These are phyloP conservation scores for Leptodirus hochenwartii DNA, from an alignment of 2,888 invertebrate species.

Conservation along the genomic window DNA sequence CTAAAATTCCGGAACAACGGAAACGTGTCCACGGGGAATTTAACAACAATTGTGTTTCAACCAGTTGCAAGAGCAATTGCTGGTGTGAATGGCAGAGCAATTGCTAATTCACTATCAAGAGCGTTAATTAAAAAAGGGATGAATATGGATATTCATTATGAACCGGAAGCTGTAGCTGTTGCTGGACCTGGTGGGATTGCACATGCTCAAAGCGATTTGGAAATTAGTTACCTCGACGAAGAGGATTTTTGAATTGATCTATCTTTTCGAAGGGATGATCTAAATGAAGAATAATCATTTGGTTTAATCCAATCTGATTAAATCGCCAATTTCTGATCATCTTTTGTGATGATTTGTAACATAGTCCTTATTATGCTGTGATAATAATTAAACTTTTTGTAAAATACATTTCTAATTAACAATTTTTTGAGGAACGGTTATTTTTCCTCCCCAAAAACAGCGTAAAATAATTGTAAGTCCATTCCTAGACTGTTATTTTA, in stretches of 20 bases:
- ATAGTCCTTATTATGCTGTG: no score
- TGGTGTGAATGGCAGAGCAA: slow-evolving; percentile 44
- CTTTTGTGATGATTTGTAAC: no score
- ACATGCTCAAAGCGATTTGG: slow-evolving; percentile 55
- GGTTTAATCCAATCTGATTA: slow-evolving; percentile 1
- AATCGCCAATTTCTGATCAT: no score
- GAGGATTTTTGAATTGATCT: no score
- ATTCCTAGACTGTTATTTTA: no score
- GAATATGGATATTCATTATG: slow-evolving; percentile 42
- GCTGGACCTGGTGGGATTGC: slow-evolving; percentile 61
- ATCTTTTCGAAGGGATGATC: not conserved
- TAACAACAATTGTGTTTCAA: slow-evolving; percentile 34
- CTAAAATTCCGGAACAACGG: no score
- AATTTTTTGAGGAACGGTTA: no score
- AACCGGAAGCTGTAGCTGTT: slow-evolving; percentile 50
- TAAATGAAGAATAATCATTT: slow-evolving; percentile 4
- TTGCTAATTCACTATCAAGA: slow-evolving; percentile 48
- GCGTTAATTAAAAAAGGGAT: slow-evolving; percentile 42
- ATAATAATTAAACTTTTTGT: no score
- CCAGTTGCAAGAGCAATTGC: slow-evolving; percentile 49
- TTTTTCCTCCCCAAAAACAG: no score
- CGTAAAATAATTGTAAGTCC: no score
- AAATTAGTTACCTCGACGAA: slow-evolving; percentile 23
- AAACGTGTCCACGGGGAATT: no score
- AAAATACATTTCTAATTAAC: no score